Conservation (phyloP, 2,113 vertebrate genomes). For the Nyctibius bracteatus region DNA sequence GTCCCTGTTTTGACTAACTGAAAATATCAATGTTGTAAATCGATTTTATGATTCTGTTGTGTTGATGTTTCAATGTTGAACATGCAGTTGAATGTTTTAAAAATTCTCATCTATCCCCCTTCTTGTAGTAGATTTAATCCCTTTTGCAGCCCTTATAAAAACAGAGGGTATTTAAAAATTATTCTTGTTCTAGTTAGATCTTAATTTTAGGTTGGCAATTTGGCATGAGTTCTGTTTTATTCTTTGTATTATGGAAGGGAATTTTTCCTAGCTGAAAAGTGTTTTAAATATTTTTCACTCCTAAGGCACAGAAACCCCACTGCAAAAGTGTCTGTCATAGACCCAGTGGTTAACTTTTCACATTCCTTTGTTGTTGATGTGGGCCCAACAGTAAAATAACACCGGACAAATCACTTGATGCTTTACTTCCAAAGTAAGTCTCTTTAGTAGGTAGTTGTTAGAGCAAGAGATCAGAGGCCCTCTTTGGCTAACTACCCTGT, state of each 20-base stretch:
- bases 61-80: not conserved
- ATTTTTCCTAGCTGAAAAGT: not conserved
- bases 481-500: not conserved
- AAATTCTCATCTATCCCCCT: accelerated
- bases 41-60: too few species aligned
- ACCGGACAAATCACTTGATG: not conserved
- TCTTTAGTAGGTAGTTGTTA: not conserved
- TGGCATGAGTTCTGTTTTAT: not conserved
- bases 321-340: not conserved
- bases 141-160: not conserved
- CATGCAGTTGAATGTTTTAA: not conserved
- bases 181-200: not conserved
- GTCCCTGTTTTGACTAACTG: not conserved
- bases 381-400: not conserved
- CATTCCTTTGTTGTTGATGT: too few species aligned
- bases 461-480: not conserved
- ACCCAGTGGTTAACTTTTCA: not conserved
- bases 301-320: not conserved
- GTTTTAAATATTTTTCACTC: not conserved
- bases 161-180: not conserved
- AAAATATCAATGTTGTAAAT: too few species aligned
- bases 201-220: not conserved
- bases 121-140: not conserved
- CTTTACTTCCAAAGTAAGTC: not conserved
- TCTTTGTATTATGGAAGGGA: not conserved